These are phyloP conservation scores for Margarornis squamiger DNA, from an alignment of 2,797 vertebrate species.

Conservation along the genomic window DNA sequence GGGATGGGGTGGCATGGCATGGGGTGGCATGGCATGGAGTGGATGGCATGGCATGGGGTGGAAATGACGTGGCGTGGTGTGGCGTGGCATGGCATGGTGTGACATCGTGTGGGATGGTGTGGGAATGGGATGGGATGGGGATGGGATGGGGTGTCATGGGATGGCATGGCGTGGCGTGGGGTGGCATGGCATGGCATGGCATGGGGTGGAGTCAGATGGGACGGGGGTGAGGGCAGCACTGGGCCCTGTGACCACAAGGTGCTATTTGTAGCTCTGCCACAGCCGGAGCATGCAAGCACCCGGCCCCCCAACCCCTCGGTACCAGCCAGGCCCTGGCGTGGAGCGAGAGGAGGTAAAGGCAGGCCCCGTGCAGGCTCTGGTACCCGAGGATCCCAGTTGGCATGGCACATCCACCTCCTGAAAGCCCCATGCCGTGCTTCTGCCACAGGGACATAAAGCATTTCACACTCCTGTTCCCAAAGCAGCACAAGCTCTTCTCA, in stretches of 20 bases:
- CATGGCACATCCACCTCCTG: rapidly evolving
- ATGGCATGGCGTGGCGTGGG: no score
- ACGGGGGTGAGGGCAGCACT: neutral
- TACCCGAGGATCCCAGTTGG: rapidly evolving
- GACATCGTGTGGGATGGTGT: no score
- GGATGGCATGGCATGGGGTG: no score
- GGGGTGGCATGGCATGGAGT: no score
- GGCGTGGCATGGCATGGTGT: no score
- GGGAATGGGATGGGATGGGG: no score
- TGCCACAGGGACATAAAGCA: rapidly evolving
- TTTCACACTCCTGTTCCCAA: neutral
- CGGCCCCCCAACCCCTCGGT: neutral
- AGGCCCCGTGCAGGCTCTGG: rapidly evolving
- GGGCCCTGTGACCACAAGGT: neutral
- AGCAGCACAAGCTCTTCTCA: neutral
- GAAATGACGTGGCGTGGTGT: no score
- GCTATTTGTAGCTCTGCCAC: neutral
- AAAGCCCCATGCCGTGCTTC: rapidly evolving
- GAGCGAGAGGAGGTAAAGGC: neutral
- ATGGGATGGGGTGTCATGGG: no score
- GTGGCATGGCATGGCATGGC: no score
- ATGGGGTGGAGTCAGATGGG: no score
- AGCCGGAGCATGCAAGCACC: neutral
- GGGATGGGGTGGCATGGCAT: no score
- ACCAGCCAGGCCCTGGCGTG: neutral